Base-by-base conservation (phyloP, 2,797 vertebrate genomes). In the Cetoscarus ocellatus region DNA sequence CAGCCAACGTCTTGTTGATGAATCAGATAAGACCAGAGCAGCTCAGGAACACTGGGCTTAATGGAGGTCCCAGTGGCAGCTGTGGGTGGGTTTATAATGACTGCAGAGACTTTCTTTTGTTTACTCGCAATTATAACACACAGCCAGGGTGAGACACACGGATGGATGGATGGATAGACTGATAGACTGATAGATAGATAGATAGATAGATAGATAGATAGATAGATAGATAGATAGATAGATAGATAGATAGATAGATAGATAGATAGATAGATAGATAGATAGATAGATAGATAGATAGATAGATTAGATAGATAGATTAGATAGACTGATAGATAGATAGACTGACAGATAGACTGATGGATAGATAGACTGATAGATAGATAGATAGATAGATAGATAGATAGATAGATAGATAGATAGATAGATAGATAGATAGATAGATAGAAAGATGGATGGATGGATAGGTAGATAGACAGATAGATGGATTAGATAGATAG, bases 1-100 rank as follows among this genome's bases (percentile, higher is more conserved):
- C 94, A 94, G 89, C 86, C 89, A 88, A 81, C 85, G 88, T 92
- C 90, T 90, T 89, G 88, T 82, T 93, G 90, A 93, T 90, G 91
- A 91, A 91, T 92, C 89, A 88, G 86, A 92, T 90, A 87, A 86
- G 92, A 91, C 86, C 87, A 80, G 84, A 87, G 90, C 87, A 82
- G 87, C 84, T 80, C 84, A 82, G 83, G 81, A 91, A 89, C 82
- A 86, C 80, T 73, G 81, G 84, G 79, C 87, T 81, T 92, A 92
- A 93, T 92, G 87, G 88, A 90, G 86, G 89, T 89, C 90, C 87
- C 81, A 70, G 70, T 86, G 82, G 83, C 88, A 85, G 90, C 88
- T 83, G 88, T 79, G 83, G 82, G 90, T 69, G 84, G 83, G 84
- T 82, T 79, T 85, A 77, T 86, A 85, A 86, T 86, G 86, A 88